These are phyloP conservation scores for Staurois parvus DNA, from an alignment of 2,797 vertebrate genomes.

Conservation along the genomic window DNA sequence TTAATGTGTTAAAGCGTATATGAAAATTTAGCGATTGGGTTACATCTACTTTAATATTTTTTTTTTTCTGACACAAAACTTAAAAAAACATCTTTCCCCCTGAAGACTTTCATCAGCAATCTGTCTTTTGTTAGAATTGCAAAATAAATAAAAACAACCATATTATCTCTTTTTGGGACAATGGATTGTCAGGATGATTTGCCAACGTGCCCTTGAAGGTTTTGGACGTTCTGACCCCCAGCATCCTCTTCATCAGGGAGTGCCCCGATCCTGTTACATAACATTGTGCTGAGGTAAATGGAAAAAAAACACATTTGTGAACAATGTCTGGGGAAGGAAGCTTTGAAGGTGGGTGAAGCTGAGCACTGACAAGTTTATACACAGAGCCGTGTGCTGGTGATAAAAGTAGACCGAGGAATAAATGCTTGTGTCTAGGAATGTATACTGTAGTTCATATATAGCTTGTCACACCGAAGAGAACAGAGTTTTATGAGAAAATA, in stretches of 20 bases:
- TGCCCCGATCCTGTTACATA: slow-evolving; percentile 71
- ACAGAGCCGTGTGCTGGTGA: slow-evolving; percentile 10
- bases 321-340: slow-evolving; percentile 72
- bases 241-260: slow-evolving; percentile 44
- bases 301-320: slow-evolving; percentile 74
- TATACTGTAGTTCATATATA: slow-evolving; percentile 11
- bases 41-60: background rate
- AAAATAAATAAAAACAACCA: slow-evolving; percentile 46
- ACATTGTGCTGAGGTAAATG: slow-evolving; percentile 71
- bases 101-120: background rate
- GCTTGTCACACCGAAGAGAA: background rate
- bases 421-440: slow-evolving; percentile 30
- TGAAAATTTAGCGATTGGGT: background rate
- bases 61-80: background rate
- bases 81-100: background rate
- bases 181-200: slow-evolving; percentile 44
- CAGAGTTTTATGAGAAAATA: slow-evolving; percentile 7
- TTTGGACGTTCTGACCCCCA: slow-evolving; percentile 35
- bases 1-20: background rate
- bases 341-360: slow-evolving; percentile 15
- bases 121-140: background rate
- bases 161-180: slow-evolving; percentile 39
- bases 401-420: slow-evolving; percentile 19
- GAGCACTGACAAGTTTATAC: slow-evolving; percentile 49
- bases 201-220: slow-evolving; percentile 50